Evolutionary conservation across 2,888 invertebrate genomes (phyloP), one percentile per base, ranked within the genome.

Genomic region (Drepanosiphum platanoidis): DNA sequence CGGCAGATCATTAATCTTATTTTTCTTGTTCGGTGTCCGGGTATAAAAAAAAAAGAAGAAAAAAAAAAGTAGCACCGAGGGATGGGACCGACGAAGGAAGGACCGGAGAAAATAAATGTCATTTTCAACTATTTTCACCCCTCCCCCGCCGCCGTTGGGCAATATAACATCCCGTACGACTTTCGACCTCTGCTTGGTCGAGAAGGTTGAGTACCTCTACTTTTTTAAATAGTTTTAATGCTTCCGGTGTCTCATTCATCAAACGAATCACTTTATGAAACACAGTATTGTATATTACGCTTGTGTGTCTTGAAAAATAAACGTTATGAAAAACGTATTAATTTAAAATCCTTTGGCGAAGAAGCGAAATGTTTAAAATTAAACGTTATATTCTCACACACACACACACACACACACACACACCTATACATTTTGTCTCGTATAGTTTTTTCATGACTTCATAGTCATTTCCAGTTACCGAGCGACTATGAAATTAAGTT

Each of bases 1-100:
- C 74, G 30, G 64, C 34, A 39, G 75, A 84, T 84, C 84, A 84
- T 84, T 77, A 84, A 84, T 84, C 84, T 84, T 84, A 84, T 84
- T 84, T 84, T 84, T 77, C 84, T 68, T 84, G 74, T 68, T 52
- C 68, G 27, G 46, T 68, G 68, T 36, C 68, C 58, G 39, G 39
- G 42, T 34, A 58, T 84, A 84, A 84, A 84, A n/a, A n/a, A n/a
- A n/a, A n/a, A n/a, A n/a, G n/a, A n/a, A n/a, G n/a, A n/a, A n/a
- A n/a, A n/a, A n/a, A n/a, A n/a, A 84, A 83, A 81, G 52, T 84
- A 30, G 66, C 77, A n/a, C 46, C 27, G 52, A 64, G 66, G 52
- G 84, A 70, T 75, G 18, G 58, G 68, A 61, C 66, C 39, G 84
- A 52, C 30, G 75, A 39, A 75, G 66, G 64, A 75, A 75, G 64